Percentiles rank a stretch among this genome's conserved stretches.
Conservation (phyloP, 2,888 invertebrate genomes). For the Lasius fuliginosus region DNA sequence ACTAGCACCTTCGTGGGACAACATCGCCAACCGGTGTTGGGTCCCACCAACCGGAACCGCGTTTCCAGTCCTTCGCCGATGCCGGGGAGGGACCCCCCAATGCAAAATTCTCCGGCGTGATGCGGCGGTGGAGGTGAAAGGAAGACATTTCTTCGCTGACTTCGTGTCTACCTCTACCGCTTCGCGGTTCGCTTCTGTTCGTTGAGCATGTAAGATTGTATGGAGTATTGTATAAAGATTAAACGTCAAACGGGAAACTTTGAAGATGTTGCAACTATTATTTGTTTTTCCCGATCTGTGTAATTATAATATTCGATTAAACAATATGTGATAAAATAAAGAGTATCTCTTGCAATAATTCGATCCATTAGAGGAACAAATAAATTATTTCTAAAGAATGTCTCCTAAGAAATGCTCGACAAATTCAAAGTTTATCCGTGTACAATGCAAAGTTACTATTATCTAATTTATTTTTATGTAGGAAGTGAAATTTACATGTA, state of each 20-base stretch:
- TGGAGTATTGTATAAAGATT: background rate
- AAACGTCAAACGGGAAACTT: background rate
- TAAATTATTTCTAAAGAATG: background rate
- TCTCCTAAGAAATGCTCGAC: background rate
- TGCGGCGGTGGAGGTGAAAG: slow-evolving; percentile 80
- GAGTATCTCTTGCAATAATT: background rate
- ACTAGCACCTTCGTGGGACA: slow-evolving; percentile 64
- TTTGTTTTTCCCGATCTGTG: background rate
- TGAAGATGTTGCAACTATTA: background rate
- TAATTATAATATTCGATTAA: background rate
- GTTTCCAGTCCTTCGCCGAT: slow-evolving; percentile 51
- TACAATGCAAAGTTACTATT: background rate
- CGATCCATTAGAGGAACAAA: background rate
- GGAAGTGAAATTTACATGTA: background rate
- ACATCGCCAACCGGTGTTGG: slow-evolving; percentile 28
- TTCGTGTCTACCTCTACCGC: slow-evolving; percentile 7
- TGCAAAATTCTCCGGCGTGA: slow-evolving; percentile 1
- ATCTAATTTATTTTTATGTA: background rate
- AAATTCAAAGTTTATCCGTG: background rate
- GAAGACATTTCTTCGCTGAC: slow-evolving; percentile 80
- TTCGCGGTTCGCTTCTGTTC: slow-evolving; percentile 12
- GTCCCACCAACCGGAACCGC: slow-evolving; percentile 72
- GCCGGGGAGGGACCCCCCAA: background rate
- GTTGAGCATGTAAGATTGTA: background rate
- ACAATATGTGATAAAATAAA: background rate